A percentile compares a stretch with the other conserved stretches of the same genome.
Conservation (phyloP, 92 coral and sea anemone genomes). For the Anthopleura xanthogrammica region DNA sequence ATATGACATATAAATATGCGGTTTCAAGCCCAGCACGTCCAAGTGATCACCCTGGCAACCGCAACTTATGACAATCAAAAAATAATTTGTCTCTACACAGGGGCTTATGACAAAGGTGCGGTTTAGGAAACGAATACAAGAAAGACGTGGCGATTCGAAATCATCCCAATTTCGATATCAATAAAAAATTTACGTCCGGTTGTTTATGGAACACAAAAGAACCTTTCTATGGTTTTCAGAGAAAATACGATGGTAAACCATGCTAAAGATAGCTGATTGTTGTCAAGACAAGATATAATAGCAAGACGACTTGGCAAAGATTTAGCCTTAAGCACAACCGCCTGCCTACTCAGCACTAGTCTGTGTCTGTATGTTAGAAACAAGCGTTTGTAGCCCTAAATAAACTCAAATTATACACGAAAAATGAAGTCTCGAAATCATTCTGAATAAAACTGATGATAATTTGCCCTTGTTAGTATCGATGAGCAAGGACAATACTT, state of each 20-base stretch:
- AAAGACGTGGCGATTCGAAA: background rate
- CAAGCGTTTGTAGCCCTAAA: background rate
- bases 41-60: slow-evolving; percentile 20
- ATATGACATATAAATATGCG: slow-evolving; percentile 6
- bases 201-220: background rate
- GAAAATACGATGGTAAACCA: background rate
- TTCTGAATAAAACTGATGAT: background rate
- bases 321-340: background rate
- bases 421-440: background rate
- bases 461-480: background rate
- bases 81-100: slow-evolving; percentile 29
- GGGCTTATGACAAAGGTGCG: slow-evolving; percentile 14
- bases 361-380: background rate
- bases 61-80: slow-evolving; percentile 23
- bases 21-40: slow-evolving; percentile 13
- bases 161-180: background rate
- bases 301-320: background rate
- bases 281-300: background rate
- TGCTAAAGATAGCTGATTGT: background rate
- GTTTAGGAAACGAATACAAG: background rate
- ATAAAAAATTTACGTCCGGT: background rate
- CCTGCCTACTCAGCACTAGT: background rate
- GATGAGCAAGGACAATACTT: background rate
- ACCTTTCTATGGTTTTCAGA: background rate
- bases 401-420: background rate